A percentile compares a stretch with the other conserved stretches of the same genome.
Conservation (phyloP, 2,888 invertebrate genomes). For the Dichetophora obliterata region DNA sequence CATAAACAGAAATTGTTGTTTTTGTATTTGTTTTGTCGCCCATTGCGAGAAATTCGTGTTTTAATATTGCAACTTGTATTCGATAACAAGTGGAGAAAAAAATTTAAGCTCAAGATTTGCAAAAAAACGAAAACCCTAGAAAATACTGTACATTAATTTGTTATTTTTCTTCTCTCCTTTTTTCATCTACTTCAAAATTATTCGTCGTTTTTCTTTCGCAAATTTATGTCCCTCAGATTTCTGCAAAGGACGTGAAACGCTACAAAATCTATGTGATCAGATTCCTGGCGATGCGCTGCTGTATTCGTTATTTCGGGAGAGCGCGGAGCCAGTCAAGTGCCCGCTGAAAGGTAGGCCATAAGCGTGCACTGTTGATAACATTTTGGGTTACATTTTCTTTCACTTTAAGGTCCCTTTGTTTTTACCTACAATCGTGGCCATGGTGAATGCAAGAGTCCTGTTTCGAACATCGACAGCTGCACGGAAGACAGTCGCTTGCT, state of each 20-base stretch:
- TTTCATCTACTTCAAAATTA: constrained; percentile 43
- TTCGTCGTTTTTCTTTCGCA: constrained; percentile 61
- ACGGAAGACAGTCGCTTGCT: constrained; percentile 91
- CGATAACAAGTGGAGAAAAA: constrained; percentile 12
- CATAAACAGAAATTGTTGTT: constrained; percentile 38
- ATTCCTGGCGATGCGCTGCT: constrained; percentile 91
- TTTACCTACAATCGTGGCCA: constrained; percentile 94
- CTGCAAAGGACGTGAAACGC: constrained; percentile 74
- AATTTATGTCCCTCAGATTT: constrained; percentile 71
- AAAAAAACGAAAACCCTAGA: constrained; percentile 29
- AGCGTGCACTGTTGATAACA: background rate
- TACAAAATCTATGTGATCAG: constrained; percentile 85
- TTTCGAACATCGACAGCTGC: constrained; percentile 93
- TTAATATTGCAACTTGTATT: constrained; percentile 32
- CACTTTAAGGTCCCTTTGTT: constrained; percentile 81
- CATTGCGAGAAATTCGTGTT: constrained; percentile 5
- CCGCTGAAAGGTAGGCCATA: constrained; percentile 74
- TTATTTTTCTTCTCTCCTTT: constrained; percentile 49
- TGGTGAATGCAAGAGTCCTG: constrained; percentile 89
- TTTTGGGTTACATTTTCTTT: background rate
- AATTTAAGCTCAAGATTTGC: background rate
- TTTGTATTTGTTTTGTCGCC: constrained; percentile 19
- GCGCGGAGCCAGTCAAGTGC: constrained; percentile 89
- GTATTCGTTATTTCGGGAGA: constrained; percentile 91
- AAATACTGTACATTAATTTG: constrained; percentile 69